Percentiles rank a stretch among this genome's conserved stretches.
These are phyloP conservation scores for Brachionus calyciflorus DNA, from an alignment of 1,140 invertebrate genomes.

Conservation along the genomic window DNA sequence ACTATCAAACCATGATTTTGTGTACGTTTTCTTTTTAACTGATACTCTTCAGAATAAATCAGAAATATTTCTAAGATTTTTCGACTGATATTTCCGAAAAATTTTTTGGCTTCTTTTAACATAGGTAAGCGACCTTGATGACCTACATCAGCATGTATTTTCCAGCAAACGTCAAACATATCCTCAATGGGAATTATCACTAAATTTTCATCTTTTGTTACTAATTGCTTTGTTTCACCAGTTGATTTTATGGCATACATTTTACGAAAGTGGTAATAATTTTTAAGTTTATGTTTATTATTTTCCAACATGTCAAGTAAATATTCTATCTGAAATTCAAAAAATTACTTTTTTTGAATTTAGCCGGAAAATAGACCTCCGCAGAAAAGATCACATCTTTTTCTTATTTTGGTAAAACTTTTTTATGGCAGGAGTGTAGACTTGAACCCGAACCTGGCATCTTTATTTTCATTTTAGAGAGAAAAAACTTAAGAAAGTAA, in stretches of 20 bases:
- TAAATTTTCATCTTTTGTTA: background rate
- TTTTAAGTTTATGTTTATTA: background rate
- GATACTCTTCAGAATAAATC: background rate
- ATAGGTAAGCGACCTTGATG: background rate
- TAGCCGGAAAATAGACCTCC: no score
- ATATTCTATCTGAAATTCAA: background rate
- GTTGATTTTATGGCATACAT: background rate
- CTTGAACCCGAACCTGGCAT: no score
- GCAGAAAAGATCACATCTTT: no score
- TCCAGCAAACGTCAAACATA: background rate
- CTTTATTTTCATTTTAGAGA: no score
- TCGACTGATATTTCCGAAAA: background rate
- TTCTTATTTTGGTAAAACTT: no score
- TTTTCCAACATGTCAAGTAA: background rate
- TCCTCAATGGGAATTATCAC: background rate
- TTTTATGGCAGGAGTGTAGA: no score
- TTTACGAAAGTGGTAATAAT: background rate
- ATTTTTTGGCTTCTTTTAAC: background rate
- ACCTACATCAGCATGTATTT: background rate
- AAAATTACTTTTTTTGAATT: no score
- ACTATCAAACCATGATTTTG: slow-evolving; percentile 28
- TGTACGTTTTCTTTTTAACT: background rate
- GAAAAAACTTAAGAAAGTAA: no score
- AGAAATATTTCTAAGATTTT: background rate
- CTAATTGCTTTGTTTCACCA: background rate